Evolutionary conservation across 2,113 vertebrate genomes (phyloP).

Genomic region (Cheirogaleus medius): DNA sequence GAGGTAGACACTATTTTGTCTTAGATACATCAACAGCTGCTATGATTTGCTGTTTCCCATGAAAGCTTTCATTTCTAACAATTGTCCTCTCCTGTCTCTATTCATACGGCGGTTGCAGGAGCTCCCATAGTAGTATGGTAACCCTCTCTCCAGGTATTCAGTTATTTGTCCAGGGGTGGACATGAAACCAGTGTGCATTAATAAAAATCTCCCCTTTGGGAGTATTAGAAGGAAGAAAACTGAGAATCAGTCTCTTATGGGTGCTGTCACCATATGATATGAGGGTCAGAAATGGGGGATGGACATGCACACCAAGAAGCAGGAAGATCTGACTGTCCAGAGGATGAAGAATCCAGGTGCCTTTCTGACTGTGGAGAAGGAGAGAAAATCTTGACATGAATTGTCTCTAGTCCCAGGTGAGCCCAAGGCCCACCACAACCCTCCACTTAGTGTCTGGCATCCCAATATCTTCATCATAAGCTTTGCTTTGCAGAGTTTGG

Average conservation of each 20-base stretch:
- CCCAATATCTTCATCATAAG: neutral
- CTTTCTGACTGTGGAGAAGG: neutral
- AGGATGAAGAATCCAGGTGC: neutral
- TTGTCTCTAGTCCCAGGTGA: neutral
- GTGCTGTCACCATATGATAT: neutral
- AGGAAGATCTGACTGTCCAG: neutral
- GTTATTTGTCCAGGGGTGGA: neutral
- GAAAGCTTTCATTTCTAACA: neutral
- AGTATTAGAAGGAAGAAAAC: neutral
- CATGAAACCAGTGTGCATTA: neutral
- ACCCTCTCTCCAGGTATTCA: neutral
- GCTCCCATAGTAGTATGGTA: neutral
- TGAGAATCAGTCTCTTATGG: neutral
- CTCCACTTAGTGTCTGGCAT: neutral
- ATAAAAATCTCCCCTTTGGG: neutral
- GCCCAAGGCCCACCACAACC: neutral
- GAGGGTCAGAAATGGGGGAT: neutral
- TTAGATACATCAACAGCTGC: neutral
- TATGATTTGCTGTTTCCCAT: neutral
- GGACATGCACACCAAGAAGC: neutral
- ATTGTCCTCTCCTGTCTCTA: neutral
- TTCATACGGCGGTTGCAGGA: neutral
- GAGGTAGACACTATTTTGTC: neutral
- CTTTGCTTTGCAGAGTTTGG: neutral
- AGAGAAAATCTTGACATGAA: neutral